Evolutionary conservation across 2,113 vertebrate species (phyloP).

Genomic region (Toxotes jaculatrix): DNA sequence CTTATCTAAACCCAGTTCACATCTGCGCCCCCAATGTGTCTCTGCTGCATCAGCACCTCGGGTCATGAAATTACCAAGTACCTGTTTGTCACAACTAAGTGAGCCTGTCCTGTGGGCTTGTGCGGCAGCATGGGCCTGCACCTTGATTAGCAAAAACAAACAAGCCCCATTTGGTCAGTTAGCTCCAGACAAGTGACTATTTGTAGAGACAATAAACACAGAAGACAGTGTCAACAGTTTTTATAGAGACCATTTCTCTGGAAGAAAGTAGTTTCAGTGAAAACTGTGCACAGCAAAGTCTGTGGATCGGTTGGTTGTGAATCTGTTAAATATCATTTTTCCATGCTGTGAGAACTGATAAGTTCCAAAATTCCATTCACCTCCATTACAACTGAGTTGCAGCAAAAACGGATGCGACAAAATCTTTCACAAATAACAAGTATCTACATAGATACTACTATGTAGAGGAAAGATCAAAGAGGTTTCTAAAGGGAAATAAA

Average conservation of each 20-base stretch:
- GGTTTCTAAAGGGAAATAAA: background rate
- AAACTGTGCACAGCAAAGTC: background rate
- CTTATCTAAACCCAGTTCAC: conserved; percentile 49
- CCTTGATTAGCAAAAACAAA: conserved; percentile 45
- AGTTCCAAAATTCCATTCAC: background rate
- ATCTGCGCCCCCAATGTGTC: conserved; percentile 2
- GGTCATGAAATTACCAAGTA: conserved; percentile 52
- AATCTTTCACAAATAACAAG: background rate
- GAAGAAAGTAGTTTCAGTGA: background rate
- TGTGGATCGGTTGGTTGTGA: background rate
- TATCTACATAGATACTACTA: background rate
- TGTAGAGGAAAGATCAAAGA: background rate
- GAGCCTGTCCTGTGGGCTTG: conserved; percentile 37
- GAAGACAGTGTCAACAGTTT: conserved; percentile 22
- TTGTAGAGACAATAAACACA: conserved; percentile 36
- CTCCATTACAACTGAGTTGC: background rate
- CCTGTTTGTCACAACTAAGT: conserved; percentile 60
- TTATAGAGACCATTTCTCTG: conserved; percentile 3
- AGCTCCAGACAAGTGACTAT: conserved; percentile 30
- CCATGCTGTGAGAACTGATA: background rate
- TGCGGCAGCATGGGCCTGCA: conserved; percentile 23
- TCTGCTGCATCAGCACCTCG: conserved; percentile 45
- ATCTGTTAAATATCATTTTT: background rate
- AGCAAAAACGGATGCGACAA: background rate
- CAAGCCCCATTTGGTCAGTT: conserved; percentile 32